Base-by-base conservation (phyloP, 1,140 invertebrate species). In the Drosophila ironensis region DNA sequence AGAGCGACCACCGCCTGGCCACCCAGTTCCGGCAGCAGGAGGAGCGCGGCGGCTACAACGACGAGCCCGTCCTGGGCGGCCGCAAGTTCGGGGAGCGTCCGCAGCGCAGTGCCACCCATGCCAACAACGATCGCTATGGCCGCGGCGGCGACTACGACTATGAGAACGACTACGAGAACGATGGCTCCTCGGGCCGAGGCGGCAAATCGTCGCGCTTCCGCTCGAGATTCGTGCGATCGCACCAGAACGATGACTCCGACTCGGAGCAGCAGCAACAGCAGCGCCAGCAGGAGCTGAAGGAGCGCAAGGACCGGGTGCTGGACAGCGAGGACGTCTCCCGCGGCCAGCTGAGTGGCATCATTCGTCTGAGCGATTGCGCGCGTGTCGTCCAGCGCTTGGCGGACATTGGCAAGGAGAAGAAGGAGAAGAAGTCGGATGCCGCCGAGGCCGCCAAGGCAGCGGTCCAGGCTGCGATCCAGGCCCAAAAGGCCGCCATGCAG, bases 1-100 rank as follows among this genome's bases (percentile, higher is more conserved):
- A 98, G 90, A 97, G 96, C 88, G 97, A 98, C 86, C 97, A 98
- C 90, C 93, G 97, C 20, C 90, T 98, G 35, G 97, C 97, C 7
- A 93, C 95, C 0, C 96, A 98, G 81, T 97, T 96, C 90, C 92
- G 96, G 19, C 95, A 96, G 78, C 95, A 96, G 90, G 95, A 97
- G 90, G 94, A 96, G 91, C 90, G 92, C 30, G 91, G 92, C 45
- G 91, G 92, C 17, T 88, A 90, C 56, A 91, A 91, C 48, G 92
- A 94, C 59, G 93, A 94, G 57, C 92, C 93, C 1, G 91, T 93
- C 6, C 86, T 95, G n/a, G 92, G 93, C 37, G 94, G 94, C 4
- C 91, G 94, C 33, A 94, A 94, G 73, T 95, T 95, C 71, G 94
- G 94, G 1, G 94, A 95, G 80, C 91, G 93, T 3, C 90, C 91